Evolutionary conservation across 2,888 invertebrate species (phyloP), one percentile per base, ranked within the genome.

Genomic region (Nomada goodeniana): DNA sequence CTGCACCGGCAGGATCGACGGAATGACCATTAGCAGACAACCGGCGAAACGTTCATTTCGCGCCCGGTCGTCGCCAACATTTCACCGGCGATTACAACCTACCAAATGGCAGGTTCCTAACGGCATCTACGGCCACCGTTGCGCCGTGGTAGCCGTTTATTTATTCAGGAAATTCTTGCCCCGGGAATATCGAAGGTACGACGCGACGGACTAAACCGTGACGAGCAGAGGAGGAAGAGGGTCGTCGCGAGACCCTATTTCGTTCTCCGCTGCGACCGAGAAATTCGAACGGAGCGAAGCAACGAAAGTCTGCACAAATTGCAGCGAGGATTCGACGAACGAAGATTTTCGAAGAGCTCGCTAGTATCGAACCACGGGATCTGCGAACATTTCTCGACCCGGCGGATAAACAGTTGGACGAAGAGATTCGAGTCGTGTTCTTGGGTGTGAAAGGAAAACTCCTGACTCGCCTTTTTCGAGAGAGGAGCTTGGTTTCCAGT

Each of bases 41-140:
- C 50, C 10, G 44, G 23, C 61, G 47, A 67, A 73, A 61, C 63
- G 13, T 77, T 61, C 73, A 23, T 65, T 73, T 61, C 44, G 18
- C 15, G 26, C 42, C 15, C 20, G 11, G 18, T 50, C 36, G 50
- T 57, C 63, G 65, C 50, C 42, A 36, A 57, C 76, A 5, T 75
- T 69, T 42, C 70, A 18, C 2, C 3, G 52, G 11, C 15, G 71
- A 63, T 63, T 47, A 55, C 57, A 23, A 15, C 2, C 10, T n/a
- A 15, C 42, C 50, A 2, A 29, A n/a, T 44, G 36, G n/a, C 2
- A 4, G n/a, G n/a, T 60, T 60, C 29, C 47, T 15, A 47, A 11
- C 47, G 47, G 55, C 10, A 18, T 18, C 52, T 15, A 42, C 63
- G 47, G 5, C 1, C 15, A 29, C 15, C 26, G 50, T 52, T 18